Evolutionary conservation across 2,113 vertebrate species (phyloP), one percentile per base, ranked within the genome.

Genomic region (Lepus timidus): DNA sequence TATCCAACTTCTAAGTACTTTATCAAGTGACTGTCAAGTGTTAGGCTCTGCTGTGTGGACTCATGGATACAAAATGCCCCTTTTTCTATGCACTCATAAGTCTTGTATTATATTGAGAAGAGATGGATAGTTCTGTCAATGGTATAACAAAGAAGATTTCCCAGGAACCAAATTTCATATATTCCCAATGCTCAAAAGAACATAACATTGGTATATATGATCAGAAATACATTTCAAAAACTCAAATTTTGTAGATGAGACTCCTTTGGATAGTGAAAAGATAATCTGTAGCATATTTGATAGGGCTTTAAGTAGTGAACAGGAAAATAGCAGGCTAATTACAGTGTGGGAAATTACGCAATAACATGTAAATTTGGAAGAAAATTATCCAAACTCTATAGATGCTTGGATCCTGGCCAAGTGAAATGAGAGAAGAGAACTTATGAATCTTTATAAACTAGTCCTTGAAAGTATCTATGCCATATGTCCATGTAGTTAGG

Each of bases 161-260:
- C 49, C 10, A 83, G 14, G 55, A 58, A 64, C 58, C 55, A 51
- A 22, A 55, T 64, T 84, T 83, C 31, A 71, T 91, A 61, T 55
- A 75, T 52, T 81, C 51, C 44, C 16, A 49, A 1, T n/a, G 31
- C 39, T 80, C 49, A 90, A 71, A 51, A 9, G 39, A 82, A 20
- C 67, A 81, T 61, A 75, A 55, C 8, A 64, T 95, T 73, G 94
- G 68, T 88, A 13, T 90, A 85, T 94, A 55, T 67, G 86, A 92
- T 76, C 81, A 88, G 58, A 75, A 89, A 70, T 67, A 36, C 17
- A 39, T 65, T 44, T 16, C 44, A 82, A n/a, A 88, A 33, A 52
- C 17, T 68, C 31, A 33, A 22, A 52, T 36, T 55, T 62, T 78
- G 58, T 44, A 36, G 12, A 29, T 79, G 70, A 58, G 2, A 10